Percentiles rank a stretch among this genome's conserved stretches.
Evolutionary conservation across 2,113 vertebrate species (phyloP).

Genomic region (Eublepharis macularius): DNA sequence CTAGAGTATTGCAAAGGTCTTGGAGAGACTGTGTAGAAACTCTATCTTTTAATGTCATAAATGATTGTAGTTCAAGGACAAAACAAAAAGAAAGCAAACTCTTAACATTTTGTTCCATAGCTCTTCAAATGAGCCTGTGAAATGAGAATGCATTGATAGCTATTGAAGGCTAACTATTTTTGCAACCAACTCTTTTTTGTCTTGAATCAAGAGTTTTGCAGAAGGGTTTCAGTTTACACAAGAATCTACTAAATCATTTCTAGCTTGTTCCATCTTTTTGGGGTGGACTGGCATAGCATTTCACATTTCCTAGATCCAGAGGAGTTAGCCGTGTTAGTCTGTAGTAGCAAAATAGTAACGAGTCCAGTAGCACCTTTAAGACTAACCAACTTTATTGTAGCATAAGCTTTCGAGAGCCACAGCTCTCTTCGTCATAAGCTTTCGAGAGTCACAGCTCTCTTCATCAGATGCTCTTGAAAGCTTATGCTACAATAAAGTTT

Average conservation of each 20-base stretch:
- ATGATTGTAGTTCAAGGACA: background rate
- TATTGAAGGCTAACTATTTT: background rate
- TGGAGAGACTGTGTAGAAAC: background rate
- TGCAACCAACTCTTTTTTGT: background rate
- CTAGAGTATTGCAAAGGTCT: background rate
- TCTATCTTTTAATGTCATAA: background rate
- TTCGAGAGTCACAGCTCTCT: no score
- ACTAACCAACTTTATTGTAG: no score
- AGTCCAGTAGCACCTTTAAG: no score
- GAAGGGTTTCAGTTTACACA: background rate
- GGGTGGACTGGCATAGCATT: background rate
- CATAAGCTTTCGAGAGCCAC: no score
- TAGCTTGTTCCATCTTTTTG: background rate
- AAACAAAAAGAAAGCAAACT: background rate
- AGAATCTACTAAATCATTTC: background rate
- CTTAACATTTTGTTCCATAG: background rate
- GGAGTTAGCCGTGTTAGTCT: no score
- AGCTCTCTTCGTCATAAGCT: no score
- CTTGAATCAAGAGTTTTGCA: background rate
- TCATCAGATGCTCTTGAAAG: no score
- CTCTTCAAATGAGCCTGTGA: background rate
- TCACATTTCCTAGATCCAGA: background rate
- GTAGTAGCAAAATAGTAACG: no score
- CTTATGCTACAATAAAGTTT: slow-evolving; percentile 19
- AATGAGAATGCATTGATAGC: background rate